Base-by-base conservation (phyloP, 2,888 invertebrate genomes). In the Chloroclystis v-ata region DNA sequence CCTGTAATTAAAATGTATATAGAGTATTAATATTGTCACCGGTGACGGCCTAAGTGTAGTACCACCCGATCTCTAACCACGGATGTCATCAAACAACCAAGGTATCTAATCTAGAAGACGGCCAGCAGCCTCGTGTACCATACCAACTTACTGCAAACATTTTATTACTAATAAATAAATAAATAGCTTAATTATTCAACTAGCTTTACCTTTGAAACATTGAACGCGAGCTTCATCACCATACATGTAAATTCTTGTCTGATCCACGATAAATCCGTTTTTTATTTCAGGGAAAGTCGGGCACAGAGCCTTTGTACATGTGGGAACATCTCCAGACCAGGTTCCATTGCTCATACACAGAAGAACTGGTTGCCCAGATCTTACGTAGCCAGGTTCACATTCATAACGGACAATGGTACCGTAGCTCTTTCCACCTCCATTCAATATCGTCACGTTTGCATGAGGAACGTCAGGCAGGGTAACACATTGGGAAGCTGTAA, bases 291-390 rank as follows among this genome's bases (percentile, higher is more conserved):
- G 96, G 67, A 95, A 90, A 57, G 89, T 89, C 0, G 92, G 90
- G 71, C 95, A 95, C 57, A 90, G 78, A 14, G 92, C 93, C 64
- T 96, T 91, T 26, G 95, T 91, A 77, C 97, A 97, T 4, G 92
- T 92, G 1, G 97, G 97, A 3, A 97, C 95, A 59, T 94, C 92
- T 49, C 95, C 96, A 49, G 97, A 97, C 97, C 97, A 97, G 7
- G 97, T 96, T 40, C 97, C 97, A 69, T 97, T 97, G 69, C 96
- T 97, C 96, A 97, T 97, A 75, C 97, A 97, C 28, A 96, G 91
- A 30, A 97, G 91, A 2, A 97, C 97, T 10, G 97, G 97, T 69
- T 95, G 94, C 24, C 97, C 97, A 59, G 91, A 92, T 58, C 97
- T 90, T 44, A 95, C 92, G 69, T 96, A 97, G 2, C 97, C 97